phyloP scores from a whole-genome alignment of 92 coral and sea anemone species.

The Anthopleura xanthogrammica region DNA sequence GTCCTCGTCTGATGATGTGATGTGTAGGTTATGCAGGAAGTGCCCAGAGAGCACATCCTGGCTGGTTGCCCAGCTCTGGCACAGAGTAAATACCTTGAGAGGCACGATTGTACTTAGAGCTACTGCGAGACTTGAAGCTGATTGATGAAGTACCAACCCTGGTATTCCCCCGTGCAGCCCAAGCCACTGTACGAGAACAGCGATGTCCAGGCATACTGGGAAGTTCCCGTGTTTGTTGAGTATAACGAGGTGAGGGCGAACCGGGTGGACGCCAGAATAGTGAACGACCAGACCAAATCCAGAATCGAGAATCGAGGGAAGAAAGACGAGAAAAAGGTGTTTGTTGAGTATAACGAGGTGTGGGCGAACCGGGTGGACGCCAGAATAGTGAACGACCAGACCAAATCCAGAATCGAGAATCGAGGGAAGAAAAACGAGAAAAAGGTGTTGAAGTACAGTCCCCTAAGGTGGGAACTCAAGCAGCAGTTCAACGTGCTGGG shows the following conservation, averaged over 20 bases:
- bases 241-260: slow-evolving; percentile 14
- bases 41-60: slow-evolving; percentile 23
- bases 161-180: slow-evolving; percentile 24
- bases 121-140: slow-evolving; percentile 29
- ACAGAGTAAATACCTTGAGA: slow-evolving; percentile 29
- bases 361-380: slow-evolving; percentile 24
- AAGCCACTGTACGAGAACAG: too few species aligned
- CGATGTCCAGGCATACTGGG: too few species aligned
- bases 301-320: slow-evolving; percentile 18
- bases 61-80: slow-evolving; percentile 30
- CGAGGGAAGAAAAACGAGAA: neutral
- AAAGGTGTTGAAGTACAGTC: slow-evolving; percentile 23
- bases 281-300: slow-evolving; percentile 19
- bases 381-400: slow-evolving; percentile 15
- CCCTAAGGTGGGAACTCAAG: slow-evolving; percentile 37
- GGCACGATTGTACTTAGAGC: slow-evolving; percentile 41
- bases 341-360: neutral
- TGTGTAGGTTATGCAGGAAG: slow-evolving; percentile 3
- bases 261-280: too few species aligned
- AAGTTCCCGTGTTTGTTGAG: too few species aligned
- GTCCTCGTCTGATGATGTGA: neutral
- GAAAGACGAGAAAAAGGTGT: neutral
- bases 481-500: slow-evolving; percentile 7
- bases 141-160: slow-evolving; percentile 28
- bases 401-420: slow-evolving; percentile 25